Conservation (phyloP, 2,888 invertebrate genomes). For the Lottia gigantea region DNA sequence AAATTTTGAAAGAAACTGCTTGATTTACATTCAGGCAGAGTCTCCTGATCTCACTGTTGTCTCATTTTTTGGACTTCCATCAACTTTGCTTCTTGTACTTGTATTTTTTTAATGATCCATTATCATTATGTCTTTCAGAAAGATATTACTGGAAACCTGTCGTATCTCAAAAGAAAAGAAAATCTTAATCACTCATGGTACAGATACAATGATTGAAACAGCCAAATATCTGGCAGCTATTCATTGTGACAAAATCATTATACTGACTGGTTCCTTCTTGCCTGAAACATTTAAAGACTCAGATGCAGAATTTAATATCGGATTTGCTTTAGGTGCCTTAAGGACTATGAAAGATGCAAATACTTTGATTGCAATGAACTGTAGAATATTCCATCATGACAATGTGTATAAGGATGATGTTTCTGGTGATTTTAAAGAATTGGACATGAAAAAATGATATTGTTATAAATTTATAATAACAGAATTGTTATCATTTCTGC, state of each 20-base stretch:
- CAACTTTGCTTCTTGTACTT: too few species aligned
- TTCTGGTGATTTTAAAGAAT: conserved; percentile 22
- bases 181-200: conserved; percentile 51
- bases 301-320: conserved; percentile 53
- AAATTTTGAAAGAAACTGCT: too few species aligned
- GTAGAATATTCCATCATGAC: conserved; percentile 23
- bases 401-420: conserved; percentile 20
- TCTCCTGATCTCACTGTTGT: too few species aligned
- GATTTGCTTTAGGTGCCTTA: conserved; percentile 46
- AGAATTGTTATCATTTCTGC: too few species aligned
- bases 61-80: too few species aligned
- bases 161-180: neutral
- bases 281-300: conserved; percentile 47
- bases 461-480: too few species aligned
- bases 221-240: conserved; percentile 32
- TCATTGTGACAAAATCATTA: conserved; percentile 28
- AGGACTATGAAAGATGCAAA: conserved; percentile 26
- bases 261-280: conserved; percentile 43
- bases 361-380: conserved; percentile 43
- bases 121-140: conserved; percentile 16
- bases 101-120: too few species aligned
- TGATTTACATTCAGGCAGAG: too few species aligned
- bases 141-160: conserved; percentile 22
- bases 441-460: too few species aligned
- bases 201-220: conserved; percentile 50